Percentiles rank a stretch among this genome's conserved stretches.
These are phyloP conservation scores for Galleria mellonella DNA, from an alignment of 1,140 invertebrate species.

Conservation along the genomic window DNA sequence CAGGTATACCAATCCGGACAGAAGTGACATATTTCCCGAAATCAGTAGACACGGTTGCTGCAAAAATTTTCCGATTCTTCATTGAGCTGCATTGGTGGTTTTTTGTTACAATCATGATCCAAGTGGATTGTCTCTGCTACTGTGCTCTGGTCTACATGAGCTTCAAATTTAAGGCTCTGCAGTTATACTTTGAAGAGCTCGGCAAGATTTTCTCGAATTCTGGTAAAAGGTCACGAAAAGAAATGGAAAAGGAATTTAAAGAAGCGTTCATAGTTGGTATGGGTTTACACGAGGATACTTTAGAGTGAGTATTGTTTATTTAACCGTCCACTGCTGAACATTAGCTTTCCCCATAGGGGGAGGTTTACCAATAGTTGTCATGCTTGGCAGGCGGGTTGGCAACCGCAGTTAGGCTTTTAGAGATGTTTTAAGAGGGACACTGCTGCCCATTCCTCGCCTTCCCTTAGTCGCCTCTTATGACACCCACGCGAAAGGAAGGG, in stretches of 20 bases:
- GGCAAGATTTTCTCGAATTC: conserved; percentile 6
- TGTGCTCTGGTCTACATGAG: conserved; percentile 22
- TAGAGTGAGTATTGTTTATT: conserved; percentile 9
- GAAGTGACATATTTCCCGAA: conserved; percentile 29
- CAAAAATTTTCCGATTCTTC: conserved; percentile 24
- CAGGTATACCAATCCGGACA: conserved; percentile 36
- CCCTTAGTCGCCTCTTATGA: too few species aligned
- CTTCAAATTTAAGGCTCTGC: conserved; percentile 29
- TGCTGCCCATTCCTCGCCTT: too few species aligned
- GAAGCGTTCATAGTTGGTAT: conserved; percentile 28
- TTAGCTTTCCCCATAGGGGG: too few species aligned
- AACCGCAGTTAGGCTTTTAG: too few species aligned
- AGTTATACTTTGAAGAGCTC: conserved; percentile 23
- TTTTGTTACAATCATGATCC: conserved; percentile 26
- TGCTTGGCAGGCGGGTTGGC: too few species aligned
- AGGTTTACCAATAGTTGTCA: too few species aligned
- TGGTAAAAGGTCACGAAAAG: not conserved
- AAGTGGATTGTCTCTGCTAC: conserved; percentile 22
- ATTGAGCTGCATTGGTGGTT: conserved; percentile 32
- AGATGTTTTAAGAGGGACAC: too few species aligned
- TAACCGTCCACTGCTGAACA: too few species aligned
- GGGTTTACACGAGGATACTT: conserved; percentile 28
- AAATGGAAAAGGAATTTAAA: conserved; percentile 16
- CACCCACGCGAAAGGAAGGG: too few species aligned
- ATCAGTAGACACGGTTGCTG: conserved; percentile 6